These are phyloP conservation scores for Palythoa grandis DNA, from an alignment of 92 coral and sea anemone genomes.

Conservation along the genomic window DNA sequence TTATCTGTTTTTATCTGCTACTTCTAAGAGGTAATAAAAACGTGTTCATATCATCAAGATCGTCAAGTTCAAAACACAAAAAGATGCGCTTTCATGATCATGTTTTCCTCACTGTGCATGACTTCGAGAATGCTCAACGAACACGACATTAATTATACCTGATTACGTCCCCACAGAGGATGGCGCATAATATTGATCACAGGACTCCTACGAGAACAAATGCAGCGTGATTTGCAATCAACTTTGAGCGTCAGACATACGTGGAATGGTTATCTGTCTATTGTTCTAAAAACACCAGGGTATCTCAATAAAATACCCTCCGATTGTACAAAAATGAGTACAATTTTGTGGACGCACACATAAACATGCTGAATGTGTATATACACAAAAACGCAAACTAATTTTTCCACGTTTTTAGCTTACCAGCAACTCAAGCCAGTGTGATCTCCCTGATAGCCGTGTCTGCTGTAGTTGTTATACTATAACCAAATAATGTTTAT, in stretches of 20 bases:
- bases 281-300: too few species aligned
- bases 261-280: neutral
- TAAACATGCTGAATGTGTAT: neutral
- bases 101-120: too few species aligned
- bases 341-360: too few species aligned
- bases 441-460: constrained; percentile 48
- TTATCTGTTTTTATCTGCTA: too few species aligned
- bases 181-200: constrained; percentile 64
- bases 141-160: neutral
- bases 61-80: too few species aligned
- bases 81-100: neutral
- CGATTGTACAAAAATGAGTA: too few species aligned
- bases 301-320: too few species aligned
- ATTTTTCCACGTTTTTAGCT: neutral
- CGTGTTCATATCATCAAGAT: too few species aligned
- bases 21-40: too few species aligned
- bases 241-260: neutral
- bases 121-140: neutral
- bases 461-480: constrained; percentile 50
- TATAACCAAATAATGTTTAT: neutral
- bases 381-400: neutral
- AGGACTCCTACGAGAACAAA: constrained; percentile 47
- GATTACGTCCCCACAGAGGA: constrained; percentile 63
- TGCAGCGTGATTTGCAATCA: neutral
- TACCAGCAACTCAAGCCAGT: constrained; percentile 66